Evolutionary conservation across 2,888 invertebrate genomes (phyloP).

Genomic region (Laothoe populi): DNA sequence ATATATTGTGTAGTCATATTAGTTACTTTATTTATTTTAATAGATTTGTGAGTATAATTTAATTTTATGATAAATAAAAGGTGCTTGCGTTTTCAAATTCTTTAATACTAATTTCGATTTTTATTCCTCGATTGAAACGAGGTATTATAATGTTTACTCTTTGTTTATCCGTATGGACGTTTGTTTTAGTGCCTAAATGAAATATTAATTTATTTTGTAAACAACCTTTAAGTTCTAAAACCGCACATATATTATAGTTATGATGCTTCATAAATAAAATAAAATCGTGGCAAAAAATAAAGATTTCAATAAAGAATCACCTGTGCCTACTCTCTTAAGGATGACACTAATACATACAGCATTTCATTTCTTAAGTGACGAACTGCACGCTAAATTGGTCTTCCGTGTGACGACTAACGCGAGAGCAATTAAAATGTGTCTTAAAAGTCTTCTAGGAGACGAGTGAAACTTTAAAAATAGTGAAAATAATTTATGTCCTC

Average conservation of each 20-base stretch:
- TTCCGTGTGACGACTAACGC: conserved; percentile 6
- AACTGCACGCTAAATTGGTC: conserved; percentile 4
- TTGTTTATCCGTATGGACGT: no score
- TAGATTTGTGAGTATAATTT: no score
- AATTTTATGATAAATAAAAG: no score
- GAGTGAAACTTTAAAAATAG: neutral
- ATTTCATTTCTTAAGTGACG: conserved; percentile 8
- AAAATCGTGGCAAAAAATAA: conserved; percentile 9
- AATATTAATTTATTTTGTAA: neutral
- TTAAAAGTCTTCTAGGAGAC: neutral
- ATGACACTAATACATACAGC: conserved; percentile 15
- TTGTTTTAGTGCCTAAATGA: no score
- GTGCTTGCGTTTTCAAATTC: no score
- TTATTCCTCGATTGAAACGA: no score
- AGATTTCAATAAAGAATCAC: conserved; percentile 18
- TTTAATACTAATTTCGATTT: no score
- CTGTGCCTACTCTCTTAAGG: neutral
- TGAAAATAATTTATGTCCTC: no score
- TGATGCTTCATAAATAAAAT: conserved; percentile 15
- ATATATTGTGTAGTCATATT: no score
- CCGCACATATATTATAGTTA: neutral
- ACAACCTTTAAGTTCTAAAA: neutral
- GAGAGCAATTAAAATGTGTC: conserved; percentile 15
- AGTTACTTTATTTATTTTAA: no score
- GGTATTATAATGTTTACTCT: no score